These are phyloP conservation scores for Heliconius ethilla DNA, from an alignment of 2,888 invertebrate species.

Conservation along the genomic window DNA sequence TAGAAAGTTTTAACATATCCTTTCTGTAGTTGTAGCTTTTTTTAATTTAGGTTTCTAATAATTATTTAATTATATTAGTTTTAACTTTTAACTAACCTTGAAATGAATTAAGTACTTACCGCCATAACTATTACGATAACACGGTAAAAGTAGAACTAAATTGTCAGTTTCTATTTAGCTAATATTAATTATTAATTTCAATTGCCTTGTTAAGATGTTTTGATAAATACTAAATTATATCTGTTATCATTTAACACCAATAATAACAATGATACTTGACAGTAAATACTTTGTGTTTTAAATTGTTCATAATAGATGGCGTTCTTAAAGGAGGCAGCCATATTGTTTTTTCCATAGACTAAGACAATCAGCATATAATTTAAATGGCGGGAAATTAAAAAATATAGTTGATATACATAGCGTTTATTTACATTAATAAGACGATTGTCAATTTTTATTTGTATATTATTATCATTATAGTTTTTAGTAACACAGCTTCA, in stretches of 20 bases:
- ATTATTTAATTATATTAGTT: background rate
- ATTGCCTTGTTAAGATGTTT: background rate
- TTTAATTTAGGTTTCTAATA: background rate
- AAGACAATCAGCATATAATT: conserved; percentile 9
- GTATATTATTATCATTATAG: conserved; percentile 28
- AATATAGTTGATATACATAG: conserved; percentile 28
- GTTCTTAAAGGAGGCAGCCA: background rate
- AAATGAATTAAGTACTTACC: background rate
- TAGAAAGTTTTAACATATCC: background rate
- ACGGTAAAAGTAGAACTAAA: background rate
- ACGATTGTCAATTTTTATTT: conserved; percentile 32
- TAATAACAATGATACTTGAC: background rate
- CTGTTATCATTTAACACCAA: background rate
- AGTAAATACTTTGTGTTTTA: background rate
- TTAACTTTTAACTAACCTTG: background rate
- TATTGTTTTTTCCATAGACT: conserved; percentile 9
- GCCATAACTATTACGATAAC: background rate
- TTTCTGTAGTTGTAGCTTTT: background rate
- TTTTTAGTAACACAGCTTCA: conserved; percentile 31
- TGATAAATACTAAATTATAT: background rate
- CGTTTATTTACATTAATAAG: conserved; percentile 42
- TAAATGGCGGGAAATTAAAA: conserved; percentile 7
- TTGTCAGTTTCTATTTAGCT: background rate
- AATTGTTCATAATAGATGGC: conserved; percentile 5
- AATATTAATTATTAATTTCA: background rate